Evolutionary conservation across 2,113 vertebrate genomes (phyloP).

Genomic region (Cercocebus atys): DNA sequence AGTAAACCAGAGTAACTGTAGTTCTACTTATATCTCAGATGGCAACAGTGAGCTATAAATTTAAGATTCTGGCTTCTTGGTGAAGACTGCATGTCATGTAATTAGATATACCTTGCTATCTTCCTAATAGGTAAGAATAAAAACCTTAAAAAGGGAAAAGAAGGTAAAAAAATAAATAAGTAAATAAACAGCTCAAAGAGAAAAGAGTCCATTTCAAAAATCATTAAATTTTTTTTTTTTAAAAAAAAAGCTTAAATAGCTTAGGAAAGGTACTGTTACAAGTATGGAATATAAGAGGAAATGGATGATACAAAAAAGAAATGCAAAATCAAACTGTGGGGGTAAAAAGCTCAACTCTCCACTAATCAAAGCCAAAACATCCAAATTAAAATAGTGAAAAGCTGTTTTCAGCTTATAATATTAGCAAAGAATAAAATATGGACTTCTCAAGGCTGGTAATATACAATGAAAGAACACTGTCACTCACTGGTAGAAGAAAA

Average conservation of each 20-base stretch:
- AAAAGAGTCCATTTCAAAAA: neutral
- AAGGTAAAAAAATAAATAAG: neutral
- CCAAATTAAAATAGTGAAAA: neutral
- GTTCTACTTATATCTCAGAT: neutral
- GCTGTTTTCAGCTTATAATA: neutral
- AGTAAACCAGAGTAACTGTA: neutral
- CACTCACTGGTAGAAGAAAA: neutral
- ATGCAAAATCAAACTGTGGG: neutral
- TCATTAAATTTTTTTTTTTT: neutral
- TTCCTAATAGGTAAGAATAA: neutral
- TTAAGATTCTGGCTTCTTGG: neutral
- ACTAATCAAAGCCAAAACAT: neutral
- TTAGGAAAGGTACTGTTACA: neutral
- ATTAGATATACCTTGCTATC: neutral
- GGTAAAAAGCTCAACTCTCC: neutral
- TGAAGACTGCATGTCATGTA: neutral
- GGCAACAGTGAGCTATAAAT: neutral
- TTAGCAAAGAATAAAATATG: neutral
- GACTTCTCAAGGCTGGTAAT: neutral
- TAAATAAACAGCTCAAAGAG: neutral
- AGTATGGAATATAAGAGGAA: neutral
- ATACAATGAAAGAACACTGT: neutral
- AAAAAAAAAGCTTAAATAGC: neutral
- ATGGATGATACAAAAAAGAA: neutral
- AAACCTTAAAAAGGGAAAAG: neutral